A percentile compares a stretch with the other conserved stretches of the same genome.
phyloP scores from a whole-genome alignment of 2,797 vertebrate species.

The Numenius phaeopus region DNA sequence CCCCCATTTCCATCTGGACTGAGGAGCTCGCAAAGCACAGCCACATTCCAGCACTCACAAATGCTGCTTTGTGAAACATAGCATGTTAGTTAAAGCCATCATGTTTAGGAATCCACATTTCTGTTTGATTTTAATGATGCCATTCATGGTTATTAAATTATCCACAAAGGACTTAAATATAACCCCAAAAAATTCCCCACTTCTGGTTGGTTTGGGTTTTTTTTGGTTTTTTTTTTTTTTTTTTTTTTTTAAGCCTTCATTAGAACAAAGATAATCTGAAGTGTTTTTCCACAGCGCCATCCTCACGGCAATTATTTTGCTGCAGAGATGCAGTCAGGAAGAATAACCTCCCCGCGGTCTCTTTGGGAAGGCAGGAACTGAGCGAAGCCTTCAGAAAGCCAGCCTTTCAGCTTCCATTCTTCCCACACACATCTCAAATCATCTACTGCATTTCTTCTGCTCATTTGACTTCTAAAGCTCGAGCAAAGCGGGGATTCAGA shows the following conservation, averaged over 20 bases:
- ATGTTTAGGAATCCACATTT: background rate
- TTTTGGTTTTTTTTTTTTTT: background rate
- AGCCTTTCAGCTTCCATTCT: slow-evolving; percentile 64
- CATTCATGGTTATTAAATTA: background rate
- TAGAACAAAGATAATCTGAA: slow-evolving; percentile 8
- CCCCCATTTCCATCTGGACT: accelerated
- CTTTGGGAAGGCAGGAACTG: slow-evolving; percentile 58
- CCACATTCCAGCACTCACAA: background rate
- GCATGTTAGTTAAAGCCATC: background rate
- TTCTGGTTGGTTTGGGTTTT: background rate
- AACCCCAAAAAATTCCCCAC: background rate
- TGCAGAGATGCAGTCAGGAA: slow-evolving; percentile 43
- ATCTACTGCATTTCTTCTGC: slow-evolving; percentile 71
- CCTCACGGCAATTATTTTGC: slow-evolving; percentile 15
- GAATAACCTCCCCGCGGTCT: background rate
- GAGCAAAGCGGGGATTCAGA: slow-evolving; percentile 40
- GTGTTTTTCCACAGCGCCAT: background rate
- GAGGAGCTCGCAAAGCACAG: background rate
- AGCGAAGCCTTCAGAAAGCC: slow-evolving; percentile 40
- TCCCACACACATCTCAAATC: slow-evolving; percentile 62
- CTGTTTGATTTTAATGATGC: background rate
- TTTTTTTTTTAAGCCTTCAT: background rate
- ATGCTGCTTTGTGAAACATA: background rate
- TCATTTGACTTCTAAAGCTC: slow-evolving; percentile 71
- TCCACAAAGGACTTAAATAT: background rate